Conservation (phyloP, 2,888 invertebrate species). For the Epistrophe grossulariae region DNA sequence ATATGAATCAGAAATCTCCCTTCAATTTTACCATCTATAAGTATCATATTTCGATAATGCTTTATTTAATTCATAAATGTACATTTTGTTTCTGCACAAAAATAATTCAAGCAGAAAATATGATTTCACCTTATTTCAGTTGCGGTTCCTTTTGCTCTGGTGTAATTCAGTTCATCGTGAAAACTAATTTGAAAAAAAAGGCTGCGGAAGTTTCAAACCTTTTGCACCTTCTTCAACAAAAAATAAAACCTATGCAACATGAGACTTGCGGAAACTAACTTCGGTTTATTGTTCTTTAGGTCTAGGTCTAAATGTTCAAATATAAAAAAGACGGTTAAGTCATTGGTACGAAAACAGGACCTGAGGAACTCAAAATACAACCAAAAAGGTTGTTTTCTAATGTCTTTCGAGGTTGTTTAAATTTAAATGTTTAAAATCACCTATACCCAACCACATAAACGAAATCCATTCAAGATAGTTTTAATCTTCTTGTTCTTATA, state of each 20-base stretch:
- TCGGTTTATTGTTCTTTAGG: not conserved
- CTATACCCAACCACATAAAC: not conserved
- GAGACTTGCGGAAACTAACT: slow-evolving; percentile 16
- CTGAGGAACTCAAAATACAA: too few species aligned
- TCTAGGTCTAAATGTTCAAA: not conserved
- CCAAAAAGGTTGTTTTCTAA: too few species aligned
- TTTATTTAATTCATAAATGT: slow-evolving; percentile 25
- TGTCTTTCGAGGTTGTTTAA: not conserved
- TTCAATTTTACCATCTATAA: not conserved
- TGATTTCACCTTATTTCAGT: slow-evolving; percentile 54
- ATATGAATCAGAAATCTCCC: slow-evolving; percentile 31
- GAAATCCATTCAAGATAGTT: not conserved
- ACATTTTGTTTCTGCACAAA: slow-evolving; percentile 27
- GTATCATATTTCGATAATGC: slow-evolving; percentile 58
- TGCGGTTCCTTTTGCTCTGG: not conserved
- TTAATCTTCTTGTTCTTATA: slow-evolving; percentile 9
- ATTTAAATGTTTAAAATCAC: not conserved
- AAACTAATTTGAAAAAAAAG: slow-evolving; percentile 8
- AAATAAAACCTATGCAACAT: not conserved
- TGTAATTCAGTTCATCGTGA: not conserved
- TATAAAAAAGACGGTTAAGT: too few species aligned
- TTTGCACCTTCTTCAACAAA: not conserved
- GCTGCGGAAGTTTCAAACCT: slow-evolving; percentile 48
- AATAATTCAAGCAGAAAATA: slow-evolving; percentile 61
- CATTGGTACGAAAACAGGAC: too few species aligned